Conservation (phyloP, 2,888 invertebrate genomes). For the Laothoe populi region DNA sequence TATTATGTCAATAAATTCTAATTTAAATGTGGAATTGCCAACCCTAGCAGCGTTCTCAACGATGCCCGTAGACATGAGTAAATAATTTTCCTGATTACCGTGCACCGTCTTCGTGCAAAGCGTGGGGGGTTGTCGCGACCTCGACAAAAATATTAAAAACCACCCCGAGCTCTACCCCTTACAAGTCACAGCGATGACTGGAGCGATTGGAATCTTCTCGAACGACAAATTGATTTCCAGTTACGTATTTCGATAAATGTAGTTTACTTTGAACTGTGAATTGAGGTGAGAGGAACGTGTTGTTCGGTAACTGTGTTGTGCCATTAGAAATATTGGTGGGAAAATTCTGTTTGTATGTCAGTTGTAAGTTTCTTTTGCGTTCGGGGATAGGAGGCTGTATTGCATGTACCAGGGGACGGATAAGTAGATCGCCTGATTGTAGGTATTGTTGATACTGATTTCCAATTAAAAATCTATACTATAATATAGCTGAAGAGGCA, state of each 20-base stretch:
- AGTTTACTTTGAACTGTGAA: conserved; percentile 43
- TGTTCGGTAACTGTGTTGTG: neutral
- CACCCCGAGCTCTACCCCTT: conserved; percentile 41
- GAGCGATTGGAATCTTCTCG: conserved; percentile 55
- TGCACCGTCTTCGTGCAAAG: conserved; percentile 65
- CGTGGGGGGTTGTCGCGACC: conserved; percentile 58
- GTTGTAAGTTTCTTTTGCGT: neutral
- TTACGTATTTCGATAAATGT: conserved; percentile 61
- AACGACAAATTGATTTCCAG: conserved; percentile 72
- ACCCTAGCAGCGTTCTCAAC: conserved; percentile 63
- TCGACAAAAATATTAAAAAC: conserved; percentile 77
- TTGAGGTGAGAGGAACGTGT: conserved; percentile 22
- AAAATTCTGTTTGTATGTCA: neutral
- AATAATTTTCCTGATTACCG: conserved; percentile 84
- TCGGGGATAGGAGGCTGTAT: no score
- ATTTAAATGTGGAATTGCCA: conserved; percentile 32
- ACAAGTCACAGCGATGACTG: conserved; percentile 48
- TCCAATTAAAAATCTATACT: no score
- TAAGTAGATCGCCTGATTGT: no score
- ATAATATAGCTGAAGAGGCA: no score
- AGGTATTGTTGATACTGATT: no score
- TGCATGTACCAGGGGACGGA: no score
- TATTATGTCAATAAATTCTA: neutral
- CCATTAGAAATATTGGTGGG: neutral
- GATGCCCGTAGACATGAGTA: conserved; percentile 77